Evolutionary conservation across 2,113 vertebrate genomes (phyloP).

Genomic region (Brachirus orientalis): DNA sequence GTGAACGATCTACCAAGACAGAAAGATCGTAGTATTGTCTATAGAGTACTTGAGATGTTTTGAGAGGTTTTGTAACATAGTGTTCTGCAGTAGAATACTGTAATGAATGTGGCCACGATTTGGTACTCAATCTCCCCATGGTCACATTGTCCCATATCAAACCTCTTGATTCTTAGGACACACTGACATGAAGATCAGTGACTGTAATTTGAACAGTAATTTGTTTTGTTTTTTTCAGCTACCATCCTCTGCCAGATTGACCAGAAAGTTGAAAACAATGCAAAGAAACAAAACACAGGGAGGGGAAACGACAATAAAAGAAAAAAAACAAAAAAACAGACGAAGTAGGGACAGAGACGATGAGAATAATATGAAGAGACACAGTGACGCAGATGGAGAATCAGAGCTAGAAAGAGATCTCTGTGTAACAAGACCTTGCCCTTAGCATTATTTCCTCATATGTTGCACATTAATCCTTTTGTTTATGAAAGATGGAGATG

Average conservation of each 20-base stretch:
- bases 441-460: conserved; percentile 57
- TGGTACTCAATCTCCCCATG: neutral
- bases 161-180: neutral
- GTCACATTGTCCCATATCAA: neutral
- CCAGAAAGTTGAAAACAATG: neutral
- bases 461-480: conserved; percentile 68
- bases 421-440: conserved; percentile 39
- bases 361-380: conserved; percentile 34
- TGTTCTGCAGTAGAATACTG: neutral
- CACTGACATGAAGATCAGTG: too few species aligned
- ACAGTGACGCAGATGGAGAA: conserved; percentile 30
- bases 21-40: too few species aligned
- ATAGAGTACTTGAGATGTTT: too few species aligned
- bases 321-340: conserved; percentile 10
- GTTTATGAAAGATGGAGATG: conserved; percentile 69
- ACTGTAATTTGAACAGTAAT: neutral
- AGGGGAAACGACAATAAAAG: neutral
- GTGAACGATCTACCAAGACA: too few species aligned
- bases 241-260: neutral
- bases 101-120: neutral
- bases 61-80: neutral
- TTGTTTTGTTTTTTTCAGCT: neutral
- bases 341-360: conserved; percentile 6
- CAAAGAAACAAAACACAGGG: neutral
- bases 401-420: conserved; percentile 12